Evolutionary conservation across 2,888 invertebrate species (phyloP).

Genomic region (Nowickia ferox): DNA sequence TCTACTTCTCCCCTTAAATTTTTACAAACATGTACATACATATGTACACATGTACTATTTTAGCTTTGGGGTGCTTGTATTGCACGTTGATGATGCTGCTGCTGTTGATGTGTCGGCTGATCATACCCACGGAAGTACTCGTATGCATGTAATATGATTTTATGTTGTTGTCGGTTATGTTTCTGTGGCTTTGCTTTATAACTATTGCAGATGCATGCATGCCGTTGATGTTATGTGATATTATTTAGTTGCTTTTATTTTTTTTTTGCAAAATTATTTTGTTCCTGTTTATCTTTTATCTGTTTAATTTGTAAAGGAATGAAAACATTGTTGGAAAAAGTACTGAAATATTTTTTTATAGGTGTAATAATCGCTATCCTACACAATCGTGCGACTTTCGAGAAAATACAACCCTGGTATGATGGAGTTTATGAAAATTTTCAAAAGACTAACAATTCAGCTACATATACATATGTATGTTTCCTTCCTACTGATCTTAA

Average conservation of each 20-base stretch:
- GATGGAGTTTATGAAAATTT: no score
- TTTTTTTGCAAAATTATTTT: constrained; percentile 26
- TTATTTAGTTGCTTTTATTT: constrained; percentile 47
- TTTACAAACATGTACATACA: not conserved
- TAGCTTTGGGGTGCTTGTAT: not conserved
- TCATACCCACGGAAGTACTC: constrained; percentile 66
- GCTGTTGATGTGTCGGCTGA: constrained; percentile 21
- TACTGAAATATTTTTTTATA: not conserved
- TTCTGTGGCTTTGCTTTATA: constrained; percentile 55
- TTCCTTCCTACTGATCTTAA: no score
- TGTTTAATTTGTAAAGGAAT: not conserved
- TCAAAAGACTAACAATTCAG: no score
- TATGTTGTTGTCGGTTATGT: constrained; percentile 43
- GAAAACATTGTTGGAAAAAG: not conserved
- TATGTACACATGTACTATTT: no score
- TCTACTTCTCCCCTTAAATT: constrained; percentile 35
- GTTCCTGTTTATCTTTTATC: not conserved
- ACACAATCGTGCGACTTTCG: no score
- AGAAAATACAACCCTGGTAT: no score
- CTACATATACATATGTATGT: no score
- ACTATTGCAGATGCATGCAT: constrained; percentile 16
- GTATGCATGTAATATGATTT: constrained; percentile 59
- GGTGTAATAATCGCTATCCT: no score
- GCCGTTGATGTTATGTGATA: constrained; percentile 56
- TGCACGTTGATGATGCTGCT: constrained; percentile 6